These are phyloP conservation scores for Machimus atricapillus DNA, from an alignment of 2,888 invertebrate species.

Conservation along the genomic window DNA sequence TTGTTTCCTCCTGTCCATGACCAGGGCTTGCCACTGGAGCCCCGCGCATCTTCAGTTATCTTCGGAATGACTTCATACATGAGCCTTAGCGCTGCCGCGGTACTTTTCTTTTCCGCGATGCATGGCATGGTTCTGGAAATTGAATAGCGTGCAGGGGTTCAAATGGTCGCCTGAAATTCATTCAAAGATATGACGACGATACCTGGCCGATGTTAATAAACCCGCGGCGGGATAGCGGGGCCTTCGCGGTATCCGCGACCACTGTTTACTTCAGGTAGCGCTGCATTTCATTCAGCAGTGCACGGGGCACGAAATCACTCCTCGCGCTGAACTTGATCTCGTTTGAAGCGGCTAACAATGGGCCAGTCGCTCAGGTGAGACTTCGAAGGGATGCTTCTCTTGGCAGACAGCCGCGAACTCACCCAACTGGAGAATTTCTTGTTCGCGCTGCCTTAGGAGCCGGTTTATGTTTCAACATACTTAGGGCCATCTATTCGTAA, in stretches of 20 bases:
- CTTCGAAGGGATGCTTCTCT: neutral
- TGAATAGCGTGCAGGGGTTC: neutral
- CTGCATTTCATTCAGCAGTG: neutral
- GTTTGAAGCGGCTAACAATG: neutral
- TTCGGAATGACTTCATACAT: neutral
- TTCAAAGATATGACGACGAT: neutral
- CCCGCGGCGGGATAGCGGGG: neutral
- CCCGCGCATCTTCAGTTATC: neutral
- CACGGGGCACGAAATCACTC: neutral
- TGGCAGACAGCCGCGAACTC: neutral
- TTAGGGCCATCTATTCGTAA: neutral
- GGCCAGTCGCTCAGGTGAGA: neutral
- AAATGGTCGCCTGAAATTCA: neutral
- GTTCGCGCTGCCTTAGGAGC: neutral
- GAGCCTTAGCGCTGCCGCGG: neutral
- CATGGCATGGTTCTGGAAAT: neutral
- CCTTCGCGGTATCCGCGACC: neutral
- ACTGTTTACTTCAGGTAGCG: neutral
- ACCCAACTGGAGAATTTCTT: neutral
- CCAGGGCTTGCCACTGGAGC: neutral
- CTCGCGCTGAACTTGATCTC: slow-evolving; percentile 1
- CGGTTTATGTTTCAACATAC: neutral
- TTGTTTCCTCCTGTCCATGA: neutral
- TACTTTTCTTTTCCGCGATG: neutral
- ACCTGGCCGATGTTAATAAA: neutral